phyloP scores from a whole-genome alignment of 2,888 invertebrate genomes.

The Neoascia interrupta region DNA sequence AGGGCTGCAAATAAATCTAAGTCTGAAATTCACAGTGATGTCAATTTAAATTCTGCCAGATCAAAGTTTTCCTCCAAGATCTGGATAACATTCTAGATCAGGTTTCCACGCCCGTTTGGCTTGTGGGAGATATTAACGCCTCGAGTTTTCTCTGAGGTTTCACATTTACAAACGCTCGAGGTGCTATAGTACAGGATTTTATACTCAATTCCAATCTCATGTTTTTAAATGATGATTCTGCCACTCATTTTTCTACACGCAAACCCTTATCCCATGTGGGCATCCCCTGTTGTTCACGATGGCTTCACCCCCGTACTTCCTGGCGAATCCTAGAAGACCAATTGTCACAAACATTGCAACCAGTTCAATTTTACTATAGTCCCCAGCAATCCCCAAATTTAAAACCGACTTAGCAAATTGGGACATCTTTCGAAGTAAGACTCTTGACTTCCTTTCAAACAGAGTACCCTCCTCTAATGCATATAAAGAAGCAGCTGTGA shows the following conservation, averaged over 20 bases:
- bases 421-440: too few relatives aligned
- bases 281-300: conserved; percentile 10
- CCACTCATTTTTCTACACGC: conserved; percentile 37
- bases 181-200: conserved; percentile 20
- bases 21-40: conserved; percentile 14
- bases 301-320: background rate
- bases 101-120: background rate
- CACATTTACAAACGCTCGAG: background rate
- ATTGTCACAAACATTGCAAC: background rate
- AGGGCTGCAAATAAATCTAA: conserved; percentile 22
- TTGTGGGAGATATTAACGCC: conserved; percentile 24
- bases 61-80: background rate
- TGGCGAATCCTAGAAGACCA: conserved; percentile 12
- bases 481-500: conserved; percentile 6
- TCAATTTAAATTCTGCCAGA: too few relatives aligned
- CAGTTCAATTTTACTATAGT: background rate
- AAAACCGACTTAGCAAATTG: too few relatives aligned
- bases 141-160: conserved; percentile 46
- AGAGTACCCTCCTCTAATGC: background rate
- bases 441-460: too few relatives aligned
- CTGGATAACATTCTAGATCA: conserved; percentile 16
- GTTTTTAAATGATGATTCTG: conserved; percentile 20
- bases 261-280: conserved; percentile 24
- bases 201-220: conserved; percentile 18
- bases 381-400: background rate